Conservation (phyloP, 2,888 invertebrate species). For the Saturnia japonica region DNA sequence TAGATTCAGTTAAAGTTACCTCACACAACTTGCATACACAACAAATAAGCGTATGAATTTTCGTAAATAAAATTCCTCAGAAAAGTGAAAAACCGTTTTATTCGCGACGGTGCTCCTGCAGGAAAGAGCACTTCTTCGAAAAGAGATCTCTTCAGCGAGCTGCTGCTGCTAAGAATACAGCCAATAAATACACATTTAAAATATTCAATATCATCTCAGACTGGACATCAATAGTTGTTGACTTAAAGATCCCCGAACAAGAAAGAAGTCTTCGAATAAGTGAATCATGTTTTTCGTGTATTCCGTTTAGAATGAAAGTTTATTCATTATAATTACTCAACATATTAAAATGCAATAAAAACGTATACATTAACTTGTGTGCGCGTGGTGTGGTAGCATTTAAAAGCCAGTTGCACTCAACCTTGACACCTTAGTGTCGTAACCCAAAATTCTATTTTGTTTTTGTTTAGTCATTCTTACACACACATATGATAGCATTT, state of each 20-base stretch:
- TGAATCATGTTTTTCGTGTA: background rate
- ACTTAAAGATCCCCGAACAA: background rate
- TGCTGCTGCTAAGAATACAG: no score
- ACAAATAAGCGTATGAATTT: background rate
- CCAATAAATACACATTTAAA: no score
- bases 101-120: no score
- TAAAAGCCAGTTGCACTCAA: conserved; percentile 12
- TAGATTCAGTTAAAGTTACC: background rate
- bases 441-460: background rate
- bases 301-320: background rate
- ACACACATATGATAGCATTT: background rate
- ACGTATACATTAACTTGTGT: background rate
- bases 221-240: background rate
- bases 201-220: background rate
- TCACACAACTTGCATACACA: background rate
- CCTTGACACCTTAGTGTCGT: conserved; percentile 8
- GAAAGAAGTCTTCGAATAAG: background rate
- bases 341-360: background rate
- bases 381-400: background rate
- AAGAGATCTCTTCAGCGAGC: no score
- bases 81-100: background rate
- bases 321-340: background rate
- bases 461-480: conserved; percentile 3
- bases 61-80: background rate
- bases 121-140: no score